Evolutionary conservation across 2,797 vertebrate genomes (phyloP), one percentile per base, ranked within the genome.

Genomic region (Falco concolor): DNA sequence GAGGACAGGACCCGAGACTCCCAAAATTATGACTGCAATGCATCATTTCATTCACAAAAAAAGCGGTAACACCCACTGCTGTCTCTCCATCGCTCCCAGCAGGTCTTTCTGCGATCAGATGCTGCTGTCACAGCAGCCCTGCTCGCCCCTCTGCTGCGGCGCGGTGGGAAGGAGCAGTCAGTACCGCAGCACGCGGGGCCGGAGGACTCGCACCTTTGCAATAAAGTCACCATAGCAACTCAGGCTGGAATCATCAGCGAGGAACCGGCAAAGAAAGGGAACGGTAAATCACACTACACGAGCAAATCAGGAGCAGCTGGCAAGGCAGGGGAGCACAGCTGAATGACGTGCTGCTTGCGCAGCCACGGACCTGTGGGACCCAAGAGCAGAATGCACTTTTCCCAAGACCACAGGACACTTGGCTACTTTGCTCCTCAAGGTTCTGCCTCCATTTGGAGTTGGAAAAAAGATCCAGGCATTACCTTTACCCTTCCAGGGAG

Each of bases 261-360:
- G 1, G 5, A 56, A 56, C 42, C 12, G 8, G 24, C 8, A 17
- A 6, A 34, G 61, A 59, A 34, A 50, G 44, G 60, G 70, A 18
- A 54, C 1, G 6, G 68, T 20, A 64, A 30, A 28, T 22, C 24
- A 16, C 3, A 22, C 1, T 13, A 27, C 32, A 34, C 25, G 7
- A 69, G 42, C 40, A 54, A 10, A 14, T 3, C 6, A 2, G 50
- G 30, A 45, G 60, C 60, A 27, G 38, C 14, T 0, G 53, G 53
- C 5, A 3, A 9, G 38, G 28, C 2, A 28, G 50, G 6, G 40
- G n/a, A 54, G 57, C 6, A 1, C 10, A 10, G 70, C 36, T 13
- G 44, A 21, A 13, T 22, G 10, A 36, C 2, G 7, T 2, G 14
- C 49, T 4, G 47, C 1, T 61, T 5, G 4, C 8, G 4, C 6